phyloP scores from a whole-genome alignment of 2,888 invertebrate species.

The Buathra laborator region DNA sequence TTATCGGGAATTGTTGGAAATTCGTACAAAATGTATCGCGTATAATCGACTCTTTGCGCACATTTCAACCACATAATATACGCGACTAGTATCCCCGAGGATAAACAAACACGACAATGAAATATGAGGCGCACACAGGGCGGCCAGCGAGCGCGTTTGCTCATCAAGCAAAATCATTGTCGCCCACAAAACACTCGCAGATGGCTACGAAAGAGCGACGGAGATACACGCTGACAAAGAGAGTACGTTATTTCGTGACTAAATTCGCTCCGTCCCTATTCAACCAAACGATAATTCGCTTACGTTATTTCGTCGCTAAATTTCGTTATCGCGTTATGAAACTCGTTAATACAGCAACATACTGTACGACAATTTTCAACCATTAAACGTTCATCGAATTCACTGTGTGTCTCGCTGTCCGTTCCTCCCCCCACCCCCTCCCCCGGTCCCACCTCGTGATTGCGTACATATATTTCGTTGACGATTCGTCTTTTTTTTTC shows the following conservation, averaged over 20 bases:
- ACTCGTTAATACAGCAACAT: slow-evolving; percentile 79
- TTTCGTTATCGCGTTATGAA: slow-evolving; percentile 82
- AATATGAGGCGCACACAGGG: slow-evolving; percentile 74
- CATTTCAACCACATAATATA: slow-evolving; percentile 67
- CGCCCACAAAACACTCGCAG: slow-evolving; percentile 79
- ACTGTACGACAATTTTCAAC: slow-evolving; percentile 66
- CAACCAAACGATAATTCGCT: slow-evolving; percentile 78
- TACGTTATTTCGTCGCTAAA: slow-evolving; percentile 80
- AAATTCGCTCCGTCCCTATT: slow-evolving; percentile 63
- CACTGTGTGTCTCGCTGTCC: slow-evolving; percentile 66
- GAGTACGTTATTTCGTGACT: slow-evolving; percentile 64
- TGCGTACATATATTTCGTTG: slow-evolving; percentile 60
- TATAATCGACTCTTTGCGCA: slow-evolving; percentile 72
- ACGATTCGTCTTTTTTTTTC: slow-evolving; percentile 34
- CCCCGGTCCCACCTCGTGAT: slow-evolving; percentile 67
- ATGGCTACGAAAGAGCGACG: slow-evolving; percentile 71
- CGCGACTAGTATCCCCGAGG: slow-evolving; percentile 43
- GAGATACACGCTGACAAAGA: slow-evolving; percentile 19
- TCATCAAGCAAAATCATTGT: slow-evolving; percentile 82
- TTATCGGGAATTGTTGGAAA: slow-evolving; percentile 70
- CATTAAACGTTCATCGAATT: slow-evolving; percentile 72
- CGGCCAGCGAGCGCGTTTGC: slow-evolving; percentile 63
- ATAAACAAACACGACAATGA: slow-evolving; percentile 75
- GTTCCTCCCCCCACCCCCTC: slow-evolving; percentile 44
- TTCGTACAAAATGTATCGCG: background rate